Percentiles rank a stretch among this genome's conserved stretches.
Conservation (phyloP, 2,113 vertebrate genomes). For the Calyptommatus sinebrachiatus region DNA sequence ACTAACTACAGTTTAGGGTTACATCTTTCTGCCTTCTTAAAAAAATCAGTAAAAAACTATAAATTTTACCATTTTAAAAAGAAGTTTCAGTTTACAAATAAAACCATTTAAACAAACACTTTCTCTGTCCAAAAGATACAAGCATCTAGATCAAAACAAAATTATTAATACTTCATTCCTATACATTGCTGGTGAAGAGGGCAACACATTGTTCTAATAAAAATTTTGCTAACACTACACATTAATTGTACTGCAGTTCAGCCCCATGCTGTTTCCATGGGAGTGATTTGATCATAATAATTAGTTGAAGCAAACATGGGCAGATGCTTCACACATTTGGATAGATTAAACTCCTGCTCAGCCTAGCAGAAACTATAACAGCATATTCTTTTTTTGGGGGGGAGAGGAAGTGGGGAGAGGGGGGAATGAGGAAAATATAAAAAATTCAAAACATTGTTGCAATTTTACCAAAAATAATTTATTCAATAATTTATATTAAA, state of each 20-base stretch:
- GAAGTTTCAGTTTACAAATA: not conserved
- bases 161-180: not conserved
- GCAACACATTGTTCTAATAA: not conserved
- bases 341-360: not conserved
- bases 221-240: not conserved
- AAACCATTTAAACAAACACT: not conserved
- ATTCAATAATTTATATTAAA: no score
- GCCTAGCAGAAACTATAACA: not conserved
- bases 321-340: slow-evolving; percentile 10
- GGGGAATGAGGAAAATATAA: no score
- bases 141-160: not conserved
- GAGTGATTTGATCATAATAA: not conserved
- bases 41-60: not conserved
- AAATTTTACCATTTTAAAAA: not conserved
- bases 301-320: not conserved
- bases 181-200: slow-evolving; percentile 14
- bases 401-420: no score
- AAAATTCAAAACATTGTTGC: no score
- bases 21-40: not conserved
- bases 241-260: not conserved
- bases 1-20: not conserved
- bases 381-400: not conserved
- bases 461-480: no score
- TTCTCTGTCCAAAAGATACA: not conserved
- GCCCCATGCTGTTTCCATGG: not conserved